Evolutionary conservation across 2,113 vertebrate genomes (phyloP), one percentile per base, ranked within the genome.

Genomic region (Forbesichthys agassizii): DNA sequence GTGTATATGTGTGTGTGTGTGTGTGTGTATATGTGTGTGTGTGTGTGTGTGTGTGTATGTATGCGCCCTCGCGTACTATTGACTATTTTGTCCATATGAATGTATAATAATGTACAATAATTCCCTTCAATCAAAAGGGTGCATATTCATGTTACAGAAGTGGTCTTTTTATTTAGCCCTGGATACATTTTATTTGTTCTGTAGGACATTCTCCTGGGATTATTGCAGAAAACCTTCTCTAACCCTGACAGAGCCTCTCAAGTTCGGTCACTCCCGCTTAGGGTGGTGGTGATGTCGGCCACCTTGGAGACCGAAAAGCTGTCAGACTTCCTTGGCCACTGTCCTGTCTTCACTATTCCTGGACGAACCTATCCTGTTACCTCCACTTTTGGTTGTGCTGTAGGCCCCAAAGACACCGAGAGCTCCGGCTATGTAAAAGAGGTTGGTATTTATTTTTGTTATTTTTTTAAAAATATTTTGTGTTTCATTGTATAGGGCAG

Each of bases 271-370:
- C 73, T 75, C 0, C 92, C 90, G 5, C 79, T 99, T 76, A 98
- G 95, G 69, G 94, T 99, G 52, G 94, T 99, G 67, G 94, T 99
- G 74, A 99, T 99, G 98, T 99, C 98, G 1, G 98, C 98, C 74
- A 99, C 98, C 9, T 87, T 99, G 91, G 96, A 99, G 84, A 92
- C 93, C 0, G 94, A 95, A 4, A 97, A 97, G 71, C 94, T 99
- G 0, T 95, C 95, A 0, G 86, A 90, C 5, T 99, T 98, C 85
- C 95, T 98, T 59, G 88, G 90, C n/a, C 64, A 91, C 79, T 98
- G 96, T 75, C 88, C 94, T 3, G 93, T 98, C 80, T 95, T 96
- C 77, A 48, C 91, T 27, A 96, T 98, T 66, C 96, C 96, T n/a
- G 98, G 98, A 48, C 95, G 95, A 51, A 94, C 90, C 48, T 98